Percentiles rank a stretch among this genome's conserved stretches.
Evolutionary conservation across 2,888 invertebrate genomes (phyloP).

Genomic region (Troglohyphantes excavatus): DNA sequence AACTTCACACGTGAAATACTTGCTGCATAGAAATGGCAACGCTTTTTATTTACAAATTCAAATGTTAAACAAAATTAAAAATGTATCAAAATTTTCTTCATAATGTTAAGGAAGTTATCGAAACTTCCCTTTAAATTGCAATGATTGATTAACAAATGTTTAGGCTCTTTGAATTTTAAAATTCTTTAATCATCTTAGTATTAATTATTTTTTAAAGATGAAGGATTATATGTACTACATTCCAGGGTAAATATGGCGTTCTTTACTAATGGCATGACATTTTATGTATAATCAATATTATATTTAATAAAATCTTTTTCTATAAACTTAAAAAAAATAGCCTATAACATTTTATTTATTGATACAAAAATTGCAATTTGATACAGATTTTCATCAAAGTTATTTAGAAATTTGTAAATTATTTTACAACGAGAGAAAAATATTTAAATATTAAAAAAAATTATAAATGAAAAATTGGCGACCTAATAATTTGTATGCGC

Average conservation of each 20-base stretch:
- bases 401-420: too few species aligned
- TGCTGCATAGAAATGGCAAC: background rate
- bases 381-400: too few species aligned
- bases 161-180: background rate
- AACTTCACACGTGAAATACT: too few species aligned
- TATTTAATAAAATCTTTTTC: background rate
- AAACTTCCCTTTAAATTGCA: background rate
- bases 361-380: too few species aligned
- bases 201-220: conserved; percentile 14
- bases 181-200: background rate
- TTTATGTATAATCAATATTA: background rate
- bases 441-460: too few species aligned
- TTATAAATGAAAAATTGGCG: too few species aligned
- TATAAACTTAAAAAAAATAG: too few species aligned
- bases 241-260: conserved; percentile 33
- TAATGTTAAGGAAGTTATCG: background rate
- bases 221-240: conserved; percentile 42
- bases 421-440: too few species aligned
- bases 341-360: too few species aligned
- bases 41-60: background rate
- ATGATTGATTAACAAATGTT: background rate
- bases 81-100: background rate
- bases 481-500: too few species aligned
- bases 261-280: background rate
- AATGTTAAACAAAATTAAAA: background rate